Evolutionary conservation across 2,113 vertebrate genomes (phyloP).

Genomic region (Charina bottae): DNA sequence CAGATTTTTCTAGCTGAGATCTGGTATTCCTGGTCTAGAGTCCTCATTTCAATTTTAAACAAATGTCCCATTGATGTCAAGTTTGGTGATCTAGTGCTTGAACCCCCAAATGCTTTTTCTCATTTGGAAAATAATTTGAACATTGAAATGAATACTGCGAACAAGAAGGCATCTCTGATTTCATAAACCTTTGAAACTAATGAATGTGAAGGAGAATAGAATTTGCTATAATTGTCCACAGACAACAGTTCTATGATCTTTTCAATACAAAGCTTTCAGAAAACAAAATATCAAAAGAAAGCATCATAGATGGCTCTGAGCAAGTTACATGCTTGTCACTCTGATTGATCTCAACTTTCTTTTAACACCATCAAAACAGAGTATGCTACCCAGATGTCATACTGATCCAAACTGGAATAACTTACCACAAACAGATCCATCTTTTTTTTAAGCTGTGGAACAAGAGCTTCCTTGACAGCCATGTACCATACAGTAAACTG

Average conservation of each 20-base stretch:
- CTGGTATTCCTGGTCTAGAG: too few species aligned
- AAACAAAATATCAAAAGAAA: background rate
- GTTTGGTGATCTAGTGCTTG: too few species aligned
- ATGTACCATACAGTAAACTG: background rate
- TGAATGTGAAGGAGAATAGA: background rate
- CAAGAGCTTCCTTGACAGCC: background rate
- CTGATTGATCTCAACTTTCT: background rate
- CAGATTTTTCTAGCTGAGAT: too few species aligned
- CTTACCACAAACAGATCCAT: background rate
- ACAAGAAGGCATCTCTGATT: background rate
- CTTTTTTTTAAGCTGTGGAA: background rate
- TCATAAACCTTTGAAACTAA: conserved; percentile 11
- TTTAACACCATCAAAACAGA: background rate
- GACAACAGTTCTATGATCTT: background rate
- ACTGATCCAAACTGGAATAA: background rate
- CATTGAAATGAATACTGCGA: background rate
- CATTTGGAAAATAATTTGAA: background rate
- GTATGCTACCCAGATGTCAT: background rate
- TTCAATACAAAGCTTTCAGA: conserved; percentile 4
- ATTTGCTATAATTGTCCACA: background rate
- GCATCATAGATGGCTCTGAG: background rate
- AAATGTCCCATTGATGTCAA: too few species aligned
- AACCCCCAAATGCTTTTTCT: background rate
- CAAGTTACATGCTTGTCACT: background rate
- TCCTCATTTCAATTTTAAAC: too few species aligned